phyloP scores from a whole-genome alignment of 2,113 vertebrate genomes.

The human region GRCh38 chrX:101232501-101233000 shows the following conservation, averaged over 20 bases:
- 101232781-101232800: neutral
- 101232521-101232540: neutral
- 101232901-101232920: neutral
- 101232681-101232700: neutral
- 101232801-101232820: neutral
- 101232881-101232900: neutral
- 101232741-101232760: neutral
- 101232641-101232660: neutral
- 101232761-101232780: neutral
- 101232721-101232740: neutral
- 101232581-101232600: neutral
- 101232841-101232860: neutral
- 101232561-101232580: neutral
- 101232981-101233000: neutral
- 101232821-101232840: neutral
- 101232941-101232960: neutral
- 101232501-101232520: neutral
- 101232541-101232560: neutral
- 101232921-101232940: neutral
- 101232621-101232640: neutral
- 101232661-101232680: neutral
- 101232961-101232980: conserved; percentile 5
- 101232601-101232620: neutral
- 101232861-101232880: neutral
- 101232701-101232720: neutral